These are phyloP conservation scores for Microplitis mediator DNA, from an alignment of 1,140 invertebrate species.

Conservation along the genomic window DNA sequence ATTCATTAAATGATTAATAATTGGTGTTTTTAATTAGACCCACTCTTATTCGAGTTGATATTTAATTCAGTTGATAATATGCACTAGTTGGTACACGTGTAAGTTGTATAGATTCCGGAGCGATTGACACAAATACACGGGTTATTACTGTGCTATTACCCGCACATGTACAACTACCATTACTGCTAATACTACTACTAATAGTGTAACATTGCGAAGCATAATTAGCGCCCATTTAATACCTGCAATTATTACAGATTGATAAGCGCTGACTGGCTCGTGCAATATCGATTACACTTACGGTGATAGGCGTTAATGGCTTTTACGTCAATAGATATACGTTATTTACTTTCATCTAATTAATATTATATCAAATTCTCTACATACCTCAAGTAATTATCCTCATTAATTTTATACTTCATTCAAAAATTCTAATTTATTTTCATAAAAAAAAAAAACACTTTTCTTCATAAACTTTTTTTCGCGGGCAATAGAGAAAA, in stretches of 20 bases:
- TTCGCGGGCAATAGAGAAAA: too few relatives aligned
- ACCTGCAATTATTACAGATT: constrained; percentile 57
- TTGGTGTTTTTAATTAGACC: neutral
- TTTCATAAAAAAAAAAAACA: too few relatives aligned
- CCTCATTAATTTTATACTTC: too few relatives aligned
- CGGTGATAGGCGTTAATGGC: constrained; percentile 53
- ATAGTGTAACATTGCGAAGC: neutral
- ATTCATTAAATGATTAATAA: neutral
- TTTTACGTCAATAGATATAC: constrained; percentile 41
- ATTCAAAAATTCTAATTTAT: too few relatives aligned
- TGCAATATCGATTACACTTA: constrained; percentile 45
- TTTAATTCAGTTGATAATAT: constrained; percentile 12
- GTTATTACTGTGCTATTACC: neutral
- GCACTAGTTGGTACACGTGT: constrained; percentile 16
- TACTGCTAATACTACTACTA: neutral
- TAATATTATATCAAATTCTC: neutral
- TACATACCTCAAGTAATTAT: too few relatives aligned
- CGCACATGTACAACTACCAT: too few relatives aligned
- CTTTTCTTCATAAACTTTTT: too few relatives aligned
- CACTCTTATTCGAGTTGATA: constrained; percentile 5
- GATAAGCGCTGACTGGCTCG: constrained; percentile 44
- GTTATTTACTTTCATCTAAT: constrained; percentile 17
- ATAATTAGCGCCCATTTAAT: constrained; percentile 41
- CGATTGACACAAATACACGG: neutral
- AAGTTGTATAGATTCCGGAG: constrained; percentile 23